Conservation (phyloP, 2,888 invertebrate genomes). For the Scelioninae gen. 1 region DNA sequence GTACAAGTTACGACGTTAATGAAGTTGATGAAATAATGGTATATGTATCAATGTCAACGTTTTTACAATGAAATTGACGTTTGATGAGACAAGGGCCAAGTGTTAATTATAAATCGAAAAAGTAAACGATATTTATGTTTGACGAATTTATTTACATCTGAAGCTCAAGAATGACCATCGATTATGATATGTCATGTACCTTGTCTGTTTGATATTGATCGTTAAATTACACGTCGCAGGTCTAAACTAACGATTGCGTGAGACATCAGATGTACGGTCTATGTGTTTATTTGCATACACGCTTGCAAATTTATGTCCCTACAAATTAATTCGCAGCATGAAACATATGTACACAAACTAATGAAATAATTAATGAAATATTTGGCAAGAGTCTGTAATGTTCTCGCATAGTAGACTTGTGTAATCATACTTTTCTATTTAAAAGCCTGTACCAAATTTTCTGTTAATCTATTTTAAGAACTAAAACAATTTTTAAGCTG, state of each 20-base stretch:
- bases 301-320: slow-evolving; percentile 47
- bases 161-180: slow-evolving; percentile 29
- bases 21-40: background rate
- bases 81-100: background rate
- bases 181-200: slow-evolving; percentile 34
- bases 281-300: slow-evolving; percentile 63
- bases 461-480: too few species aligned
- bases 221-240: slow-evolving; percentile 51
- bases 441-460: too few species aligned
- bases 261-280: slow-evolving; percentile 70
- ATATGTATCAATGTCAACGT: background rate
- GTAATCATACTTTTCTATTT: too few species aligned
- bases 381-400: too few species aligned
- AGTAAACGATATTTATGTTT: background rate
- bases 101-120: background rate
- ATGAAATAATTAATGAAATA: slow-evolving; percentile 29
- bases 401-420: too few species aligned
- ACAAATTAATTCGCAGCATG: slow-evolving; percentile 40
- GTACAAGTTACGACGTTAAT: too few species aligned
- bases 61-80: background rate
- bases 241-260: slow-evolving; percentile 72
- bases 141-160: background rate
- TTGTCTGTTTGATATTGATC: slow-evolving; percentile 43
- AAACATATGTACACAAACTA: slow-evolving; percentile 27
- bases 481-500: too few species aligned